Evolutionary conservation across 1,140 invertebrate species (phyloP).

Genomic region (Trachymyrmex septentrionalis): DNA sequence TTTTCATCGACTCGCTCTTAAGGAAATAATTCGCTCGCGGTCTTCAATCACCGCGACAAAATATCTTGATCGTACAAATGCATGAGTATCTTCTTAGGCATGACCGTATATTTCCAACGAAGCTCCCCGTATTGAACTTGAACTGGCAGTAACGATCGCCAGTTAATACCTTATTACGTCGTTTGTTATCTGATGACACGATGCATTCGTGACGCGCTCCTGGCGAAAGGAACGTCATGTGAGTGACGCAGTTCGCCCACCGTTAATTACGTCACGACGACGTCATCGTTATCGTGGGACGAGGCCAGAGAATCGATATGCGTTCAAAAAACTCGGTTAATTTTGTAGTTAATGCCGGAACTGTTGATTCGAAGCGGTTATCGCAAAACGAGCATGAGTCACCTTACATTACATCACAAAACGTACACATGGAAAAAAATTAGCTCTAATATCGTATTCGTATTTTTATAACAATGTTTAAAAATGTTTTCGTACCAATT

Average conservation of each 20-base stretch:
- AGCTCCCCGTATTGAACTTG: constrained; percentile 1
- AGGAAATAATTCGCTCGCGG: background rate
- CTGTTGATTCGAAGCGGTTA: background rate
- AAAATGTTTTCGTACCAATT: background rate
- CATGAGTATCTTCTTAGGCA: background rate
- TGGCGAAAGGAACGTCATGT: constrained; percentile 15
- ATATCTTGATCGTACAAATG: background rate
- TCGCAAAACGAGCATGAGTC: background rate
- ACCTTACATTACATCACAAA: background rate
- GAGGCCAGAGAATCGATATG: constrained; percentile 10
- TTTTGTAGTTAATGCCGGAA: background rate
- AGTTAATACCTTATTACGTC: background rate
- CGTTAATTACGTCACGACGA: constrained; percentile 17
- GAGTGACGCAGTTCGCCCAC: background rate
- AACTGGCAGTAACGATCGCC: constrained; percentile 16
- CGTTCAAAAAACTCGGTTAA: background rate
- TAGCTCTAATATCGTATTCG: background rate
- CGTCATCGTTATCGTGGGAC: constrained; percentile 37
- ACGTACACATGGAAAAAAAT: background rate
- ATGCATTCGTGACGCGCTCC: constrained; percentile 24
- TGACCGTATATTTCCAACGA: background rate
- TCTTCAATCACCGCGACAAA: background rate
- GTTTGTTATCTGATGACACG: constrained; percentile 23
- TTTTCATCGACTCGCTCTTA: background rate
- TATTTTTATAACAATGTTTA: background rate